phyloP scores from a whole-genome alignment of 2,113 vertebrate genomes.

The human (Homo sapiens) region GRCh38 chr3:4747001-4747500 shows the following conservation, averaged over 20 bases:
- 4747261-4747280: too few species aligned
- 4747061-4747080: not conserved
- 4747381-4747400: not conserved
- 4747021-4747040: not conserved
- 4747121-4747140: not conserved
- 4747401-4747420: not conserved
- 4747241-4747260: not conserved
- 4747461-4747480: not conserved
- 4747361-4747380: not conserved
- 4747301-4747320: not conserved
- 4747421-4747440: not conserved
- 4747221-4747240: accelerated
- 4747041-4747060: not conserved
- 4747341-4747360: not conserved
- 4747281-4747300: not conserved
- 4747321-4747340: not conserved
- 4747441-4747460: not conserved
- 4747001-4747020: not conserved
- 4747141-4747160: not conserved
- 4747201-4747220: not conserved
- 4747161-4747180: not conserved
- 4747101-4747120: not conserved
- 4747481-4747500: not conserved
- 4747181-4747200: not conserved
- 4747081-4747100: not conserved